Base-by-base conservation (phyloP, 2,797 vertebrate species). In the Pelobates cultripes region DNA sequence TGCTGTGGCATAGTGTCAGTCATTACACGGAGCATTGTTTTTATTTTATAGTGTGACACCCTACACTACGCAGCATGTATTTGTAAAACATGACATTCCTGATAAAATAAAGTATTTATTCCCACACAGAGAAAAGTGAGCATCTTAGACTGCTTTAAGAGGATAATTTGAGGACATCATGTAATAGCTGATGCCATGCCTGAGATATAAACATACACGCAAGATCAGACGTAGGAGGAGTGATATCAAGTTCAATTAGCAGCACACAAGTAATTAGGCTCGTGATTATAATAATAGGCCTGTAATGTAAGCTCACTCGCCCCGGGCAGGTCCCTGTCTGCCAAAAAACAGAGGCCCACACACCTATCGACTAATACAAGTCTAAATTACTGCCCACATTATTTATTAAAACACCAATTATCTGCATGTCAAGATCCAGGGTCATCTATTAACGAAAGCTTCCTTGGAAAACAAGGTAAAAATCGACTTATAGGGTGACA, bases 211-310 rank as follows among this genome's bases (percentile, higher is more conserved):
- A 74, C 55, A 28, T 28, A 28, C 28, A 28, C 28, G 28, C 28
- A 28, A 28, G 1, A 28, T 28, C 28, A 79, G 13, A 53, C 66
- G 17, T 44, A 75, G 12, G 57, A 70, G 60, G 75, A 84, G 82
- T 84, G 73, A 80, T 42, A 4, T 28, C 70, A 80, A 84, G 82
- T 84, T 84, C 82, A 84, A 57, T 80, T 76, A 80, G 82, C 68
- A 64, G 66, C 74, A 83, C 78, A 79, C 76, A 79, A 71, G 66
- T 75, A 79, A 80, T 79, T 84, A 79, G 60, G 15, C 60, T 60
- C 60, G 41, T 60, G 60, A 84, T 84, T 79, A 80, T 7, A 79
- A 76, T 73, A 77, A 76, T 17, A 80, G 76, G 44, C 73, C 73
- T 79, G 77, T 76, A 76, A 28, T 57, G 41, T 71, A 80, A 76